phyloP scores from a whole-genome alignment of 2,888 invertebrate genomes.

The Laothoe populi region DNA sequence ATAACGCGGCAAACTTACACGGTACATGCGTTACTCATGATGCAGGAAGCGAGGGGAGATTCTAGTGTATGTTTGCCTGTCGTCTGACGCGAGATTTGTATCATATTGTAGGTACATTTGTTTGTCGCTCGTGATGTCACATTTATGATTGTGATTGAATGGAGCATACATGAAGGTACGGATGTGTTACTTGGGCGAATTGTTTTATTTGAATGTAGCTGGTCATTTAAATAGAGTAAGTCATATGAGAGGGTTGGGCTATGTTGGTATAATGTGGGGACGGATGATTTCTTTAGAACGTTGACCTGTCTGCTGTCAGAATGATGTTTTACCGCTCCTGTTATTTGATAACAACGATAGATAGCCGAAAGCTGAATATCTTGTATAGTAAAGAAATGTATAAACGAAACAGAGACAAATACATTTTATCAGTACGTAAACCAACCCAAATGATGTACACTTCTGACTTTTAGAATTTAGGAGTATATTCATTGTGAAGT shows the following conservation, averaged over 20 bases:
- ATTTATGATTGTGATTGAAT: slow-evolving; percentile 59
- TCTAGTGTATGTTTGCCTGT: slow-evolving; percentile 62
- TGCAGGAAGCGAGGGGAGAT: slow-evolving; percentile 80
- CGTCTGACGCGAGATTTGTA: slow-evolving; percentile 72
- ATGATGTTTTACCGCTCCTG: too few species aligned
- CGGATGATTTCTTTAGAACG: background rate
- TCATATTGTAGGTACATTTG: slow-evolving; percentile 66
- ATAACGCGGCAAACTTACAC: slow-evolving; percentile 58
- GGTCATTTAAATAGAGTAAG: background rate
- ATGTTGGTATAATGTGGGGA: background rate
- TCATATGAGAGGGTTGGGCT: background rate
- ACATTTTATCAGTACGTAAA: too few species aligned
- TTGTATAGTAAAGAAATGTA: too few species aligned
- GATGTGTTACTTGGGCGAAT: background rate
- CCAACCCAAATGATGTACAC: too few species aligned
- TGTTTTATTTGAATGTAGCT: slow-evolving; percentile 6
- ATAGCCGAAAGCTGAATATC: too few species aligned
- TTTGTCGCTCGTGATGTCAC: slow-evolving; percentile 61
- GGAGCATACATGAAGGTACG: slow-evolving; percentile 37
- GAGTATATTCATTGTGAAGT: too few species aligned
- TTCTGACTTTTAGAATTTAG: too few species aligned
- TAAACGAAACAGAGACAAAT: too few species aligned
- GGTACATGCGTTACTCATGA: slow-evolving; percentile 71
- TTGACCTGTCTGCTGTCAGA: background rate
- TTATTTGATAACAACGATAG: too few species aligned